A percentile compares a stretch with the other conserved stretches of the same genome.
phyloP scores from a whole-genome alignment of 2,113 vertebrate species.

The Archocentrus centrarchus region DNA sequence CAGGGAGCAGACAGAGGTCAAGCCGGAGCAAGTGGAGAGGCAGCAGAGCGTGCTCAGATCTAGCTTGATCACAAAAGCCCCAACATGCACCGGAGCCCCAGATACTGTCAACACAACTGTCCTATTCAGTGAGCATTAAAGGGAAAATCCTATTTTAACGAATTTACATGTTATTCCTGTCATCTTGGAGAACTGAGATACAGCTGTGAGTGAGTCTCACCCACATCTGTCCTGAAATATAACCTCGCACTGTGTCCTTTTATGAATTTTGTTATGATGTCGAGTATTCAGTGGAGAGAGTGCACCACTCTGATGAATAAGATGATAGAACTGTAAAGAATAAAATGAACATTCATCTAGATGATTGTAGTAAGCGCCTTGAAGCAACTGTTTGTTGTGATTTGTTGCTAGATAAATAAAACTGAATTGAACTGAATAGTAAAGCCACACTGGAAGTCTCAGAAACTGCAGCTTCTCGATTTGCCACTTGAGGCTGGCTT shows the following conservation, averaged over 20 bases:
- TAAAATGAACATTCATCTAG: not conserved
- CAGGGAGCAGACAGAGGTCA: conserved; percentile 77
- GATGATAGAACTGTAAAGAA: not conserved
- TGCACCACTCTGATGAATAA: not conserved
- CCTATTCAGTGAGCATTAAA: conserved; percentile 69
- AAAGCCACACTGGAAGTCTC: not conserved
- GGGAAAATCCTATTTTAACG: conserved; percentile 59
- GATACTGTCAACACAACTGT: conserved; percentile 85
- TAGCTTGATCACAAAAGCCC: conserved; percentile 81
- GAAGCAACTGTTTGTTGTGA: too few species aligned
- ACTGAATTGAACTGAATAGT: too few species aligned
- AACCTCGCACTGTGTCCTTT: not conserved
- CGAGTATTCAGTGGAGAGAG: not conserved
- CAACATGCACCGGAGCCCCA: conserved; percentile 75
- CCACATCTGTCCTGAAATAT: conserved; percentile 27
- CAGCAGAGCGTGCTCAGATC: conserved; percentile 77
- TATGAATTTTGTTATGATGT: not conserved
- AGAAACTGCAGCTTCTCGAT: not conserved
- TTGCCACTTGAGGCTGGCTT: not conserved
- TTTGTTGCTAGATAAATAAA: too few species aligned
- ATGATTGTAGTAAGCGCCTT: not conserved
- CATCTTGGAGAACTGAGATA: conserved; percentile 7
- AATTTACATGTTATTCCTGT: conserved; percentile 40
- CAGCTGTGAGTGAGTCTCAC: conserved; percentile 6
- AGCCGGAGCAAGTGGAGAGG: conserved; percentile 75